Evolutionary conservation across 2,113 vertebrate species (phyloP).

Genomic region (Barnardius zonarius): DNA sequence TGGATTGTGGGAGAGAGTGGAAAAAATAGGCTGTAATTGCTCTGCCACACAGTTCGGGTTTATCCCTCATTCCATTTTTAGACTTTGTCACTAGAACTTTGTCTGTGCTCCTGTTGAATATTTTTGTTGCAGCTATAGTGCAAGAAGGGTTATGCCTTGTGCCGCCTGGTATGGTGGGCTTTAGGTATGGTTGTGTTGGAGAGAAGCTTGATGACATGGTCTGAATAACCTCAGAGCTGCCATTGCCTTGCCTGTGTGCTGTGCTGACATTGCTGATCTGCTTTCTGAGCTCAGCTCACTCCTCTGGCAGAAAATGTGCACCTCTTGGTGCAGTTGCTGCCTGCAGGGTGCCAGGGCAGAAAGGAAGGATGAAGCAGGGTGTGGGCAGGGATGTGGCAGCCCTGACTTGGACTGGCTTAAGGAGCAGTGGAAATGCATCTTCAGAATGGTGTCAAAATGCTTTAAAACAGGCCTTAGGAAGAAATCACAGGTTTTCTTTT

Average conservation of each 20-base stretch:
- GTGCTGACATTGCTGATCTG: background rate
- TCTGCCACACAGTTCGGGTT: accelerated
- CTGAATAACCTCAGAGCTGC: background rate
- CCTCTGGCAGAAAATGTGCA: background rate
- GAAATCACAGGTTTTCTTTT: background rate
- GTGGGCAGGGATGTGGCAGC: background rate
- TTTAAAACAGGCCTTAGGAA: background rate
- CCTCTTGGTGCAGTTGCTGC: background rate
- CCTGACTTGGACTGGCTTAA: background rate
- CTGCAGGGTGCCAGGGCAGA: background rate
- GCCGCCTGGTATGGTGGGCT: accelerated
- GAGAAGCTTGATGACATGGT: accelerated
- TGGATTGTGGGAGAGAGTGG: background rate
- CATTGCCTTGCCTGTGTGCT: accelerated
- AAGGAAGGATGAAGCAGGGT: background rate
- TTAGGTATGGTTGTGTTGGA: background rate
- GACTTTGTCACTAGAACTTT: background rate
- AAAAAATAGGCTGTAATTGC: background rate
- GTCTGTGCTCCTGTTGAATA: background rate
- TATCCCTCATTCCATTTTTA: background rate
- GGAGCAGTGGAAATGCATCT: background rate
- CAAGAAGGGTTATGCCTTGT: background rate
- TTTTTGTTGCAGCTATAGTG: background rate
- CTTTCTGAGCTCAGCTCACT: background rate
- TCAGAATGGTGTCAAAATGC: background rate